Percentiles rank a stretch among this genome's conserved stretches.
Conservation (phyloP, 2,888 invertebrate genomes). For the Nomada flava region DNA sequence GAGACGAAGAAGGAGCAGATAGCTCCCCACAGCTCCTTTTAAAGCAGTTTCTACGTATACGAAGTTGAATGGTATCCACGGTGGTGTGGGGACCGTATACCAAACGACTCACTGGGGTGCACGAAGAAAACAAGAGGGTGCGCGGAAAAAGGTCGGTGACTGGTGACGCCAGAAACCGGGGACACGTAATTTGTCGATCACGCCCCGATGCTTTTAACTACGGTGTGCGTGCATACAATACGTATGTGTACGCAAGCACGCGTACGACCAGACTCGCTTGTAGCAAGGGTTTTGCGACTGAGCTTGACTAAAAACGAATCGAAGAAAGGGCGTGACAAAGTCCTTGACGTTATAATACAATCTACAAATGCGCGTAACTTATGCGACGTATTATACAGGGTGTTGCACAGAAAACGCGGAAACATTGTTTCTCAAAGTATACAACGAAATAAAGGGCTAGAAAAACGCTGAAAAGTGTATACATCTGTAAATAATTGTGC, state of each 20-base stretch:
- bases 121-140: conserved; percentile 36
- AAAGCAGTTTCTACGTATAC: conserved; percentile 23
- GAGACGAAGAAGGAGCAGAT: conserved; percentile 20
- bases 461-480: too few species aligned
- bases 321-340: conserved; percentile 32
- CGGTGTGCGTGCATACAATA: conserved; percentile 55
- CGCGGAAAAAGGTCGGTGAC: conserved; percentile 31
- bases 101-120: conserved; percentile 45
- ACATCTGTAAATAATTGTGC: too few species aligned
- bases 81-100: conserved; percentile 45
- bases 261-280: conserved; percentile 52
- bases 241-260: conserved; percentile 20
- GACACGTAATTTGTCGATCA: conserved; percentile 73
- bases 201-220: conserved; percentile 67
- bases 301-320: conserved; percentile 25
- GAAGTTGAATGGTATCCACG: conserved; percentile 31
- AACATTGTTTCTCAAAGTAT: too few species aligned
- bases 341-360: conserved; percentile 19
- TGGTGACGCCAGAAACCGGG: conserved; percentile 54
- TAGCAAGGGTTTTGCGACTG: conserved; percentile 24
- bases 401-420: not conserved
- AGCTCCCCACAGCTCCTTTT: conserved; percentile 14
- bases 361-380: not conserved
- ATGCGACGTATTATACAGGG: not conserved
- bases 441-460: too few species aligned